Evolutionary conservation across 2,888 invertebrate genomes (phyloP).

Genomic region (Ernsta delagoae): DNA sequence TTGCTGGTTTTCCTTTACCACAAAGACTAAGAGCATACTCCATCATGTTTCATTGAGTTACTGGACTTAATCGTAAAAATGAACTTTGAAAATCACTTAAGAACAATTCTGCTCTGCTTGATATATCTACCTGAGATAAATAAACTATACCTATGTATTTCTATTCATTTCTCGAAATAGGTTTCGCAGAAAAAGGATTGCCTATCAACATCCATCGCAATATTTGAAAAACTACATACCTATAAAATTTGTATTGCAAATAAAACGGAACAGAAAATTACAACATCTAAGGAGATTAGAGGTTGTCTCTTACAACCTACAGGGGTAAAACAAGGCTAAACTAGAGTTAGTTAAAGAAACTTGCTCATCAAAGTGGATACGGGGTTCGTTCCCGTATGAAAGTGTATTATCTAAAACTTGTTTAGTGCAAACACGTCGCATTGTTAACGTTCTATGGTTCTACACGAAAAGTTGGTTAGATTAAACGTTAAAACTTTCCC

Average conservation of each 20-base stretch:
- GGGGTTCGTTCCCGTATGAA: constrained; percentile 8
- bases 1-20: too few species aligned
- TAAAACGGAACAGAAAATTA: too few species aligned
- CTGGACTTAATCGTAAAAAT: too few species aligned
- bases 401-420: constrained; percentile 26
- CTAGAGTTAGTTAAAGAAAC: constrained; percentile 6
- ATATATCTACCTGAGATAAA: too few species aligned
- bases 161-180: too few species aligned
- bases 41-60: too few species aligned
- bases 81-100: too few species aligned
- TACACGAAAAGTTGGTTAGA: constrained; percentile 2
- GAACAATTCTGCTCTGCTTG: too few species aligned
- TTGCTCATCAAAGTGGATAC: constrained; percentile 16
- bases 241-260: too few species aligned
- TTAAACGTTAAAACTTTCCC: constrained; percentile 18
- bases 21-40: too few species aligned
- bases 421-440: constrained; percentile 16
- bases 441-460: background rate
- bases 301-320: constrained; percentile 2
- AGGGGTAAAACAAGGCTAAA: constrained; percentile 2
- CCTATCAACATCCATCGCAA: background rate
- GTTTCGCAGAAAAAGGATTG: too few species aligned
- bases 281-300: constrained; percentile 5
- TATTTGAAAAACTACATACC: background rate
- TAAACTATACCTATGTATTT: too few species aligned